Evolutionary conservation across 2,797 vertebrate species (phyloP), one percentile per base, ranked within the genome.

Genomic region (Pseudomugil gertrudae): DNA sequence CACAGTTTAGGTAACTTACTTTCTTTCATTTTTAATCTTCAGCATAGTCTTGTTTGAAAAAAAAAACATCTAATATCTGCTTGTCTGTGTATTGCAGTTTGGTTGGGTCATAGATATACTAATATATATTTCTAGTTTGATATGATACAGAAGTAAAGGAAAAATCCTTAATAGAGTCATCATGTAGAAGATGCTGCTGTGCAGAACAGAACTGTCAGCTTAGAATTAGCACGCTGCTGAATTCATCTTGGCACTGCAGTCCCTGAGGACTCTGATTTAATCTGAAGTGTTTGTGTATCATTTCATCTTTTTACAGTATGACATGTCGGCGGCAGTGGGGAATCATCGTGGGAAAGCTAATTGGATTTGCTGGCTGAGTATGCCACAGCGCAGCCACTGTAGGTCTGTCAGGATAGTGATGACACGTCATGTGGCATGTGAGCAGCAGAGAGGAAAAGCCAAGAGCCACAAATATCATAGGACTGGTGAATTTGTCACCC

Each of bases 401-500:
- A 78, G 60, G 74, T 80, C 85, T 88, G 76, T 87, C 84, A 69
- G 86, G 74, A 21, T 69, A 54, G 83, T 75, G 86, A 82, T 32
- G 84, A 87, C 79, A 54, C 81, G 73, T 84, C 84, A 84, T 38
- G 66, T 65, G 77, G 84, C 70, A 47, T 84, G 87, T 89, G 81
- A 79, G 77, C 64, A 75, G 70, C 73, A 51, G 66, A 6, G 74
- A 71, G 65, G 51, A 77, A 78, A 69, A 77, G 72, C 68, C 70
- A 55, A 4, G 24, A 64, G 80, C 74, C 50, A 57, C 75, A 90
- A 83, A 81, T 87, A 86, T 88, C 83, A 81, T 71, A 85, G 53
- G 40, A 75, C 84, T 92, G 91, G 73, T 85, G 90, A 85, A 83
- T 90, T 89, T 93, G 88, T 91, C 89, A 84, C 89, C 84, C 76